Evolutionary conservation across 1,140 invertebrate species (phyloP), one percentile per base, ranked within the genome.

Genomic region (Fopius arisanus): DNA sequence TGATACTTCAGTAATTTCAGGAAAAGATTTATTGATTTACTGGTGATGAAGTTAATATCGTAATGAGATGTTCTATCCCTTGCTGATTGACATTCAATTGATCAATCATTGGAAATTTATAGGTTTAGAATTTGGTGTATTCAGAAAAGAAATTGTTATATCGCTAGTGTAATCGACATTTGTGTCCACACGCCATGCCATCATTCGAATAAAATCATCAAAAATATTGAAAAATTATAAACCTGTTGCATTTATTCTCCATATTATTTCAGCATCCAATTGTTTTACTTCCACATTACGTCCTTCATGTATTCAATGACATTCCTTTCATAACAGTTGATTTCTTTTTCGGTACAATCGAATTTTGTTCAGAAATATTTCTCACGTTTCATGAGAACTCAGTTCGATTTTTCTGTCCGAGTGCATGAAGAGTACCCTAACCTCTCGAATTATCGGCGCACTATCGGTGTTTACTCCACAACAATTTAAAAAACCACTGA

Each of bases 131-230:
- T 26, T 59, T 59, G 54, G 23, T 59, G 54, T 59, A 28, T 59
- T 59, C 14, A 14, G 23, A 59, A 59, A 26, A 26, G 54, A 59
- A 26, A 59, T 59, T 26, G 54, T 59, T 59, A 66, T 66, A 31
- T 67, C 16, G 66, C 23, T 67, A 67, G 37, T 67, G 37, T 67
- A 67, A 67, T 41, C 19, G 37, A 67, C 66, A 43, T 43, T 41
- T 19, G 2, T 66, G 66, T 67, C 66, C 12, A 67, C 37, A 67
- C 37, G 66, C 66, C 66, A 67, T 67, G 66, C 66, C 66, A 67
- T 67, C 33, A 67, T 40, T 41, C 37, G 37, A 67, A 67, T 67
- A 67, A 67, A 67, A 41, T 67, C 66, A 67, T 67, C 66, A 67
- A 10, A 16, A 67, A 67, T 21, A 40, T 23, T 48, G n/a, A n/a